A percentile compares a stretch with the other conserved stretches of the same genome.
phyloP scores from a whole-genome alignment of 2,113 vertebrate genomes.

The Mionectes macconnelli region DNA sequence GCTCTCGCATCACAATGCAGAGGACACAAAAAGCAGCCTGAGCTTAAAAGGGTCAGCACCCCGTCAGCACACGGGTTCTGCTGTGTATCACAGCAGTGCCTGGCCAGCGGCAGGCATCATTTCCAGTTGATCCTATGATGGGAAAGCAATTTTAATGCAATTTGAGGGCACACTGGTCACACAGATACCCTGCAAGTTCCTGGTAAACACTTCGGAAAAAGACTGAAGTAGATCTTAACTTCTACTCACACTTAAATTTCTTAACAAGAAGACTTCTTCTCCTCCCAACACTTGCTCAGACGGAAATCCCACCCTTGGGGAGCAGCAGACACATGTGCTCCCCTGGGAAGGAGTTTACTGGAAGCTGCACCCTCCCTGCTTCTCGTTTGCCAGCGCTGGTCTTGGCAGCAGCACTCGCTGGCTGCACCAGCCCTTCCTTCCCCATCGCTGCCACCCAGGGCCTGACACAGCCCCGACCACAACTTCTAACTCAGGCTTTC shows the following conservation, averaged over 20 bases:
- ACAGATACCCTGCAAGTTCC: not conserved
- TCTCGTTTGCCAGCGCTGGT: not conserved
- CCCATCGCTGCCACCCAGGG: not conserved
- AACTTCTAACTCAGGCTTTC: not conserved
- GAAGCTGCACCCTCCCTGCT: not conserved
- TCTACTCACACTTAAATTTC: not conserved
- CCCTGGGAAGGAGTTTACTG: not conserved
- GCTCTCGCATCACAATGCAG: rapidly evolving
- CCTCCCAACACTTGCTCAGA: not conserved
- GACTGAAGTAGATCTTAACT: not conserved
- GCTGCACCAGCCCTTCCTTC: not conserved
- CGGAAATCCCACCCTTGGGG: not conserved
- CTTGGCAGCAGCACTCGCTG: not conserved
- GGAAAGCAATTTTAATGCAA: not conserved
- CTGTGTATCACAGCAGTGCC: not conserved
- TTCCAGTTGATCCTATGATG: not conserved
- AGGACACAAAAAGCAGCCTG: not conserved
- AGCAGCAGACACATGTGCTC: not conserved
- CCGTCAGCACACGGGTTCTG: not conserved
- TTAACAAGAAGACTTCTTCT: not conserved
- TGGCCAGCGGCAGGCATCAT: not conserved
- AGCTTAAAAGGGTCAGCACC: not conserved
- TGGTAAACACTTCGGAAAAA: not conserved
- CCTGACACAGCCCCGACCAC: not conserved
- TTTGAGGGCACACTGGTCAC: not conserved